Percentiles rank a stretch among this genome's conserved stretches.
Conservation (phyloP, 2,888 invertebrate species). For the Apoda limacodes region DNA sequence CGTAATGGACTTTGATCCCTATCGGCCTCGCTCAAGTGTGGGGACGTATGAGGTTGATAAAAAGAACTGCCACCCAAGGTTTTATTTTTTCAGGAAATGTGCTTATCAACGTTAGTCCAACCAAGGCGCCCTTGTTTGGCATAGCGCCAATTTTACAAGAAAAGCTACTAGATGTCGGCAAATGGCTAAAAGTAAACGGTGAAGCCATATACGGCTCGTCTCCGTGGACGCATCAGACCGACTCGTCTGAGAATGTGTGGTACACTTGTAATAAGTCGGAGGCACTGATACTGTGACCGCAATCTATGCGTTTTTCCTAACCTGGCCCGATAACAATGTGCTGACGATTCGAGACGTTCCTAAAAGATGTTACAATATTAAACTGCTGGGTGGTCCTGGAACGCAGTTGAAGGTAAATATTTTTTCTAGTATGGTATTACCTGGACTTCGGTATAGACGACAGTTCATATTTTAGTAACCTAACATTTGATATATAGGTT, state of each 20-base stretch:
- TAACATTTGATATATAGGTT: too few species aligned
- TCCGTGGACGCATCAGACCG: slow-evolving; percentile 88
- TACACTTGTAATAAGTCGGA: slow-evolving; percentile 63
- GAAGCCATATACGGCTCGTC: slow-evolving; percentile 84
- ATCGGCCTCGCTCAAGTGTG: too few species aligned
- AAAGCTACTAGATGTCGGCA: slow-evolving; percentile 80
- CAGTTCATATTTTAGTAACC: too few species aligned
- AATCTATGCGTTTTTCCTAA: slow-evolving; percentile 77
- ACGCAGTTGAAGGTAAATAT: slow-evolving; percentile 33
- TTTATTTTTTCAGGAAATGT: slow-evolving; percentile 77
- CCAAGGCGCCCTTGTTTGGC: slow-evolving; percentile 87
- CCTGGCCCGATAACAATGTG: slow-evolving; percentile 74
- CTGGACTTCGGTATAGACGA: too few species aligned
- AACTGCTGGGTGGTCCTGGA: slow-evolving; percentile 36
- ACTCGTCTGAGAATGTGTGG: slow-evolving; percentile 80
- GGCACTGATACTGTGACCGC: slow-evolving; percentile 26
- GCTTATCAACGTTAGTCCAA: slow-evolving; percentile 89
- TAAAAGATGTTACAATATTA: slow-evolving; percentile 29
- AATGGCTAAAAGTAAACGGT: slow-evolving; percentile 87
- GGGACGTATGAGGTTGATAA: too few species aligned
- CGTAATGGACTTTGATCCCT: too few species aligned
- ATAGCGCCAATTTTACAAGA: slow-evolving; percentile 90
- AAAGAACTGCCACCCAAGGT: background rate
- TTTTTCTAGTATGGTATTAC: slow-evolving; percentile 13
- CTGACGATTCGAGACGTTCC: slow-evolving; percentile 41